These are phyloP conservation scores for Xestia xanthographa DNA, from an alignment of 2,888 invertebrate genomes.

Conservation along the genomic window DNA sequence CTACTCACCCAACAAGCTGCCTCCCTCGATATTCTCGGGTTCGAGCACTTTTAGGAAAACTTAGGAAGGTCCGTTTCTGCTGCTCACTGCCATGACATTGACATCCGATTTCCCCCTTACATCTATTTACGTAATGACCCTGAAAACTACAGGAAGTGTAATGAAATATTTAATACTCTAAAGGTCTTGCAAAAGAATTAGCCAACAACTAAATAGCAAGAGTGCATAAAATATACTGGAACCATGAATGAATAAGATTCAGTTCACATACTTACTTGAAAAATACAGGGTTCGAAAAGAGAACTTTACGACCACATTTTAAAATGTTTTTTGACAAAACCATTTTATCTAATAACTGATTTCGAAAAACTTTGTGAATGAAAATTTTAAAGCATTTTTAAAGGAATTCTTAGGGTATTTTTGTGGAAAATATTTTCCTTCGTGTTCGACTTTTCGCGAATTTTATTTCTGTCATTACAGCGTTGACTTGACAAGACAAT, in stretches of 20 bases:
- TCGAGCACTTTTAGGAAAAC: slow-evolving; percentile 82
- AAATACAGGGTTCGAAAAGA: slow-evolving; percentile 70
- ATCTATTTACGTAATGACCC: slow-evolving; percentile 89
- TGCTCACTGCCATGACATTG: slow-evolving; percentile 79
- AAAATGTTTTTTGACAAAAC: slow-evolving; percentile 72
- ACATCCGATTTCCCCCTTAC: slow-evolving; percentile 73
- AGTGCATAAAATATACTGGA: not conserved
- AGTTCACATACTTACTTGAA: slow-evolving; percentile 69
- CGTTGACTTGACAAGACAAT: not conserved
- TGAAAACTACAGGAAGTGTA: slow-evolving; percentile 83
- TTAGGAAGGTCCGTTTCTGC: slow-evolving; percentile 82
- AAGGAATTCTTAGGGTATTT: slow-evolving; percentile 40
- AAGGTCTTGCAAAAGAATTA: not conserved
- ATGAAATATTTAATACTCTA: slow-evolving; percentile 19
- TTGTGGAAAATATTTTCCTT: slow-evolving; percentile 27
- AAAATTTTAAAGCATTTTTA: slow-evolving; percentile 44
- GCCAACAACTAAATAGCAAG: not conserved
- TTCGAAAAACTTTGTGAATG: not conserved
- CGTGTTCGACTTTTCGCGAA: slow-evolving; percentile 16
- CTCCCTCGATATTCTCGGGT: slow-evolving; percentile 93
- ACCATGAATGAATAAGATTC: not conserved
- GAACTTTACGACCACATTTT: slow-evolving; percentile 64
- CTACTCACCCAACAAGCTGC: slow-evolving; percentile 93
- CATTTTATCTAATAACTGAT: slow-evolving; percentile 69
- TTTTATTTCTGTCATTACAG: slow-evolving; percentile 8